phyloP scores from a whole-genome alignment of 1,140 invertebrate species.

The Acromyrmex echinatior region DNA sequence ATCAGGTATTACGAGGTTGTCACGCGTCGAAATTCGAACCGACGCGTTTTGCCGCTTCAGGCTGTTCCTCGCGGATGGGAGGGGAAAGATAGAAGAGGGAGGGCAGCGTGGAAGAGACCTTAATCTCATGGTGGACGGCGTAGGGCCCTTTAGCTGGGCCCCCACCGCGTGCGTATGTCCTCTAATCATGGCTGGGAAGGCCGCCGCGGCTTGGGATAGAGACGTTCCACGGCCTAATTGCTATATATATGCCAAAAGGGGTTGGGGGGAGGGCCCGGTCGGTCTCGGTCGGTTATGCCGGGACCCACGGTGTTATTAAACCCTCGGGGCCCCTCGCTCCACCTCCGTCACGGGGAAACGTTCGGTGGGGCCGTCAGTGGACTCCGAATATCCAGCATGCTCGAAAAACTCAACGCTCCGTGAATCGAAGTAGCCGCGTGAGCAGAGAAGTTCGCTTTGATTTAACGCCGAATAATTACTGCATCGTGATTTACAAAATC shows the following conservation, averaged over 20 bases:
- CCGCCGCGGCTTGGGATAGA: constrained; percentile 80
- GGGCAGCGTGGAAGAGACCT: constrained; percentile 69
- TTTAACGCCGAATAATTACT: constrained; percentile 53
- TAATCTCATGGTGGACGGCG: constrained; percentile 68
- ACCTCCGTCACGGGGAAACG: constrained; percentile 72
- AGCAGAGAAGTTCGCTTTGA: constrained; percentile 44
- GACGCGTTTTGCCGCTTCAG: constrained; percentile 42
- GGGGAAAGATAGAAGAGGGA: constrained; percentile 14
- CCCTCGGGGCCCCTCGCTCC: constrained; percentile 67
- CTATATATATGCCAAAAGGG: constrained; percentile 77
- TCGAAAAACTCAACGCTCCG: constrained; percentile 73
- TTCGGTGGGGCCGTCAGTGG: constrained; percentile 51
- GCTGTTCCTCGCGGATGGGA: constrained; percentile 25
- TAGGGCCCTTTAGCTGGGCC: constrained; percentile 52
- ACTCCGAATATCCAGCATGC: constrained; percentile 58
- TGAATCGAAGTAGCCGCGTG: constrained; percentile 49
- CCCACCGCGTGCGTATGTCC: constrained; percentile 76
- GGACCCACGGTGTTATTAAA: constrained; percentile 77
- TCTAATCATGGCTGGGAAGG: constrained; percentile 80
- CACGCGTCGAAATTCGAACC: constrained; percentile 48
- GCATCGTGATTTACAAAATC: constrained; percentile 54
- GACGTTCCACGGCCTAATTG: constrained; percentile 82
- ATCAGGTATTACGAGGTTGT: constrained; percentile 67
- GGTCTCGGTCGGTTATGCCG: constrained; percentile 74
- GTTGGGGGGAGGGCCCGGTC: constrained; percentile 58